These are phyloP conservation scores for Strigamia crassipes DNA, from an alignment of 2,888 invertebrate genomes.

Conservation along the genomic window DNA sequence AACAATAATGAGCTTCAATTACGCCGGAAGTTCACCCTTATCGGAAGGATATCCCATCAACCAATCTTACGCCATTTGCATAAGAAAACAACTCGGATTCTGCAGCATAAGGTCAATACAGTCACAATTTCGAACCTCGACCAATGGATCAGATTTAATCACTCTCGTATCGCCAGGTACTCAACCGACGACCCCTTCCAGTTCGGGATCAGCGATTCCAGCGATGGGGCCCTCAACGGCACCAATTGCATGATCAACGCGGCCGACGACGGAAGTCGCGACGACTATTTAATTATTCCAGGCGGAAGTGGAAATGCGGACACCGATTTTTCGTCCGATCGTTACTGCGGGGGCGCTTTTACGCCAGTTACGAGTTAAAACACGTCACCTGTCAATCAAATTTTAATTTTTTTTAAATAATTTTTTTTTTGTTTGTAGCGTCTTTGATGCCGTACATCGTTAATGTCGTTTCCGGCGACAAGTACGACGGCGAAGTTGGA, in stretches of 20 bases:
- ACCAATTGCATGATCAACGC: slow-evolving; percentile 26
- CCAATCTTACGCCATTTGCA: slow-evolving; percentile 76
- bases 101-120: slow-evolving; percentile 67
- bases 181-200: slow-evolving; percentile 35
- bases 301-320: slow-evolving; percentile 38
- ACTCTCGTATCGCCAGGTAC: slow-evolving; percentile 22
- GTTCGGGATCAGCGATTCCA: slow-evolving; percentile 34
- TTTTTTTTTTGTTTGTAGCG: slow-evolving; percentile 27
- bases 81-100: slow-evolving; percentile 66
- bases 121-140: no score
- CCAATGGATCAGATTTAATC: no score
- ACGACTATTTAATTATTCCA: slow-evolving; percentile 45
- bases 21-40: slow-evolving; percentile 1
- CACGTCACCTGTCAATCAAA: background rate
- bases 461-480: slow-evolving; percentile 46
- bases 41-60: slow-evolving; percentile 58
- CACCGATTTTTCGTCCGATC: background rate
- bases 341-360: slow-evolving; percentile 46
- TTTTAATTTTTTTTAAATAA: background rate
- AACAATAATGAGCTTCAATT: slow-evolving; percentile 44
- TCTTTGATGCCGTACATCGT: slow-evolving; percentile 46
- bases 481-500: slow-evolving; percentile 46
- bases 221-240: background rate
- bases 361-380: slow-evolving; percentile 39
- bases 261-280: slow-evolving; percentile 43